Base-by-base conservation (phyloP, 2,888 invertebrate genomes). In the Herminia tarsipennalis region DNA sequence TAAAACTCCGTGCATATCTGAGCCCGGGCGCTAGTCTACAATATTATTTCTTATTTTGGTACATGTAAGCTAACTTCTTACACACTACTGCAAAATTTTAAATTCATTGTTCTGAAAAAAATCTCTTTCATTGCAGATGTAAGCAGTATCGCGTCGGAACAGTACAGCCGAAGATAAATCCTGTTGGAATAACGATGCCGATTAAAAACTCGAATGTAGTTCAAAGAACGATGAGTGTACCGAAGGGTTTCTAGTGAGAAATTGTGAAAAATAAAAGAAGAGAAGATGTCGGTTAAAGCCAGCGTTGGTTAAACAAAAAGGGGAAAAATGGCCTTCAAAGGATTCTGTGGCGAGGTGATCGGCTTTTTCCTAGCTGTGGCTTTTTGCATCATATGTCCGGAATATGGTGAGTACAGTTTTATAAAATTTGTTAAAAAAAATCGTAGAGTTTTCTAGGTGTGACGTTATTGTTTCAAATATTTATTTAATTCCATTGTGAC, bases 361-460 rank as follows among this genome's bases (percentile, higher is more conserved):
- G 88, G 90, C 62, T 78, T 88, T 76, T 80, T 89, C 74, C 79
- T 91, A 70, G 88, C 90, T 56, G 83, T 86, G 73, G 83, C 83
- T 59, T 81, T 91, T 70, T 90, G 89, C 78, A 78, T 88, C 77
- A 86, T 83, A 61, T 89, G 86, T 66, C 90, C 90, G 45, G 85
- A 86, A 79, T 89, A 89, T 83, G 90, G 90, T 91, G 65, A 88
- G 89, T 83, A 14, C 4, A 12, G 13, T 21, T 33, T 14, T 21
- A 1, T 13, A 0, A n/a, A 20, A 16, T 3, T 8, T 32, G 8
- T 16, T 17, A 10, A 1, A n/a, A 18, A 12, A 1, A 5, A 25
- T 35, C 12, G 0, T 6, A 10, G 10, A 5, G 6, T 1, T n/a
- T 3, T 9, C 6, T 10, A 4, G 6, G 13, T 5, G 13, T 5